Base-by-base conservation (phyloP, 2,797 vertebrate genomes). In the Falco concolor region DNA sequence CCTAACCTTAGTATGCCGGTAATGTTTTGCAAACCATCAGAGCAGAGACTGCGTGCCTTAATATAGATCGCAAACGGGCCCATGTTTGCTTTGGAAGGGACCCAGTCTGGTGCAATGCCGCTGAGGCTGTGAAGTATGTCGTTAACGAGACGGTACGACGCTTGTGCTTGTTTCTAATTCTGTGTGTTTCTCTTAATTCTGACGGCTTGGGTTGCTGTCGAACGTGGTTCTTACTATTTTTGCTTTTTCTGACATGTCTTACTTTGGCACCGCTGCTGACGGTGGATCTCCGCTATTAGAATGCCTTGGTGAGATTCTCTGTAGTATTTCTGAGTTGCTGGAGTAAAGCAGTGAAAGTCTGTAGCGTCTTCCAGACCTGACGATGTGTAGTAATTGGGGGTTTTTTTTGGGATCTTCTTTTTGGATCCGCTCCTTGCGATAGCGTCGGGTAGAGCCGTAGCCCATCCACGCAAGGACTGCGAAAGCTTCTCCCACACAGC, bases 301-400 rank as follows among this genome's bases (percentile, higher is more conserved):
- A 23, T 6, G 20, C 12, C 0, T 0, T 21, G 32, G 34, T 13
- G 24, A 61, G 25, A 14, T 75, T 65, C 54, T 54, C 5, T 21
- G 59, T 38, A 7, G 38, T 28, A 1, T 50, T 63, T 10, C 81
- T 9, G 50, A 38, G 59, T 14, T 21, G 45, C 50, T 75, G 70
- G 16, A 69, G 56, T 36, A 40, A 84, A 78, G 50, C 61, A 47
- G 17, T 30, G 27, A 3, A 54, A 38, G 24, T 17, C n/a, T 56
- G 28, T 36, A 42, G 49, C 4, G 5, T 32, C 53, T 77, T 76
- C 34, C 56, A 65, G 56, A 52, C 56, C 23, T 75, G 23, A 11
- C 73, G 47, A n/a, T 1, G 0, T 1, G 6, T 8, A 15, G 22
- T 4, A 44, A 27, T 18, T 70, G 52, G 4, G 73, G 5, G 0